Evolutionary conservation across 2,797 vertebrate genomes (phyloP), one percentile per base, ranked within the genome.

Genomic region (Champsocephalus gunnari): DNA sequence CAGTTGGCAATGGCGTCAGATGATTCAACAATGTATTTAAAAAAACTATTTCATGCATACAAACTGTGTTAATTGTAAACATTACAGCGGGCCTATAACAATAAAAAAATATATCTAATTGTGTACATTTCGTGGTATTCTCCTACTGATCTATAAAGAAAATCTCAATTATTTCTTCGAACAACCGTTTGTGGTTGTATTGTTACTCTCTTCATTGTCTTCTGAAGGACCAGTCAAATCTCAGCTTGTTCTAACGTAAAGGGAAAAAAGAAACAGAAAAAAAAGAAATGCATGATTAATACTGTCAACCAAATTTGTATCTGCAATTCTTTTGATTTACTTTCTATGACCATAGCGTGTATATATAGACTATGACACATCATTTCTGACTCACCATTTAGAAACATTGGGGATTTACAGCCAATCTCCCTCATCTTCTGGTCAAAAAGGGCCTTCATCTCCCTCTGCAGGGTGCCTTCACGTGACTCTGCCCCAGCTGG

Each of bases 371-470:
- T 28, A 24, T 74, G 34, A 19, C 7, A 55, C 34, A 65, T 45
- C 12, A 56, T 24, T 43, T 48, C 8, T 13, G 34, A 81, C 87
- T 92, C 84, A 96, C 95, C 96, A 48, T 95, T 89, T 88, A 94
- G 94, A 94, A 98, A 96, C 87, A 98, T 93, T 48, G 97, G 97
- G 28, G 97, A 97, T 92, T 96, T 96, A 91, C 97, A 98, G 89
- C 94, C 96, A 80, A 98, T 96, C 92, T 98, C 98, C 89, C 95
- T 96, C 94, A 99, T 94, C 92, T 96, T 98, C 94, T 97, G 95
- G 81, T 96, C 88, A 80, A 99, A 99, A 88, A 99, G 95, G 79
- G 95, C 95, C 53, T 96, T 98, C 97, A 99, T 97, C 95, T 99
- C 98, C 89, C 97, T 95, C 94, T 98, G 98, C 67, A 98, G 94